Evolutionary conservation across 2,888 invertebrate genomes (phyloP).

Genomic region (Phaedon cochleariae): DNA sequence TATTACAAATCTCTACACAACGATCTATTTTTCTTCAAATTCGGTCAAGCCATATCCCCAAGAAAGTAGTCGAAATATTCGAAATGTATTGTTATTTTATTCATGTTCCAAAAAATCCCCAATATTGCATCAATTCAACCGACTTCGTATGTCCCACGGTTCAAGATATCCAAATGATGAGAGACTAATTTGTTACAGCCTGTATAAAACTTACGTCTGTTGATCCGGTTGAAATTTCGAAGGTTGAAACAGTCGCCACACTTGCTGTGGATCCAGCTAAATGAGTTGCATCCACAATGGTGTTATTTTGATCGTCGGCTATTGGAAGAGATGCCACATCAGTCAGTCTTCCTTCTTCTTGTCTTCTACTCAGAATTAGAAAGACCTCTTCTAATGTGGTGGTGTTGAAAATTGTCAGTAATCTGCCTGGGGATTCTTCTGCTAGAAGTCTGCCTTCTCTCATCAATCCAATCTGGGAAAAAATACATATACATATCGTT

Average conservation of each 20-base stretch:
- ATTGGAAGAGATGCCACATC: slow-evolving; percentile 35
- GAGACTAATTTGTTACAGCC: not conserved
- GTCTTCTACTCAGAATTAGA: slow-evolving; percentile 76
- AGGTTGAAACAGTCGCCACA: slow-evolving; percentile 41
- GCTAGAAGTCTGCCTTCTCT: slow-evolving; percentile 85
- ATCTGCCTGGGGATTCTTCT: slow-evolving; percentile 80
- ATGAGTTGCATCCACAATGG: slow-evolving; percentile 23
- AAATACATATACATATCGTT: not conserved
- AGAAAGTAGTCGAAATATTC: no score
- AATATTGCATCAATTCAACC: no score
- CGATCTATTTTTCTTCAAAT: no score
- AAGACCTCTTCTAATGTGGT: slow-evolving; percentile 88
- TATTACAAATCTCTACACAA: no score
- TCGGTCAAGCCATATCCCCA: no score
- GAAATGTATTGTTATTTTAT: no score
- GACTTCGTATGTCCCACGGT: no score
- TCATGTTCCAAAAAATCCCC: no score
- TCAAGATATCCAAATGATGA: not conserved
- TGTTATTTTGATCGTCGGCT: slow-evolving; percentile 40
- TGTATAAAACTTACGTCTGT: slow-evolving; percentile 49
- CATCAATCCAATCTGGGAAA: slow-evolving; percentile 84
- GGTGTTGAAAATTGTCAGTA: slow-evolving; percentile 75
- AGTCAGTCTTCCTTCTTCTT: slow-evolving; percentile 61
- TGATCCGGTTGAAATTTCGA: slow-evolving; percentile 47
- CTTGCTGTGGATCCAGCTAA: slow-evolving; percentile 37